phyloP scores from a whole-genome alignment of 2,888 invertebrate genomes.

The Alentia gelatinosa region DNA sequence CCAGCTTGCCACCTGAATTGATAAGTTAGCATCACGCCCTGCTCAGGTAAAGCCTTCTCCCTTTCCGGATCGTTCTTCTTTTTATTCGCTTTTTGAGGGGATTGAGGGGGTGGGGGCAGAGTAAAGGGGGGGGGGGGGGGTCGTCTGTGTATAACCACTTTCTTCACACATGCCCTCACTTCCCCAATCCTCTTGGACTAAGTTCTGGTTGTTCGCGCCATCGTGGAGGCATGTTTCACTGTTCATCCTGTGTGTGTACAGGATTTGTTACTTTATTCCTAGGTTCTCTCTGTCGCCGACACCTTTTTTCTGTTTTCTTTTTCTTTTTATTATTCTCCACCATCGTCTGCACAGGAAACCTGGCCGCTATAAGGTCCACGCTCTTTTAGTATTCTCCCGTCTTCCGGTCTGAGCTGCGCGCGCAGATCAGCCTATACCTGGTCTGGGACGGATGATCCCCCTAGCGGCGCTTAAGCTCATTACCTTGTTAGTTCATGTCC shows the following conservation, averaged over 20 bases:
- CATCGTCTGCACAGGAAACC: too few relatives aligned
- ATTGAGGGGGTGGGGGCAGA: not conserved
- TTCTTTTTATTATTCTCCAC: too few relatives aligned
- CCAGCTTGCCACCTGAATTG: not conserved
- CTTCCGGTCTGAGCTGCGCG: conserved; percentile 22
- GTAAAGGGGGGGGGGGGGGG: not conserved
- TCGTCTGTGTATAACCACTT: too few relatives aligned
- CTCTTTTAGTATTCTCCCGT: not conserved
- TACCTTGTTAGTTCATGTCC: conserved; percentile 44
- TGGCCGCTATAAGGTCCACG: not conserved
- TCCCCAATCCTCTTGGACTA: too few relatives aligned
- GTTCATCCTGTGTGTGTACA: too few relatives aligned
- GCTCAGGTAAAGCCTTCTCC: not conserved
- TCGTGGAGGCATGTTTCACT: too few relatives aligned
- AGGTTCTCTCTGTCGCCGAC: too few relatives aligned
- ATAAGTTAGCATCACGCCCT: not conserved
- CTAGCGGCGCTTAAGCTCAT: not conserved
- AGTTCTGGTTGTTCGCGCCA: too few relatives aligned
- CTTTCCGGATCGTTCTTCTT: not conserved
- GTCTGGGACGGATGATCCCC: not conserved
- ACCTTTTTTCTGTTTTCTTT: too few relatives aligned
- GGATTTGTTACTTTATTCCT: too few relatives aligned
- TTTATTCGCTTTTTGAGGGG: too few relatives aligned
- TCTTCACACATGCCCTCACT: too few relatives aligned
- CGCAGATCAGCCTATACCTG: conserved; percentile 26